Evolutionary conservation across 2,888 invertebrate genomes (phyloP), one percentile per base, ranked within the genome.

Genomic region (Nasonia oneida): DNA sequence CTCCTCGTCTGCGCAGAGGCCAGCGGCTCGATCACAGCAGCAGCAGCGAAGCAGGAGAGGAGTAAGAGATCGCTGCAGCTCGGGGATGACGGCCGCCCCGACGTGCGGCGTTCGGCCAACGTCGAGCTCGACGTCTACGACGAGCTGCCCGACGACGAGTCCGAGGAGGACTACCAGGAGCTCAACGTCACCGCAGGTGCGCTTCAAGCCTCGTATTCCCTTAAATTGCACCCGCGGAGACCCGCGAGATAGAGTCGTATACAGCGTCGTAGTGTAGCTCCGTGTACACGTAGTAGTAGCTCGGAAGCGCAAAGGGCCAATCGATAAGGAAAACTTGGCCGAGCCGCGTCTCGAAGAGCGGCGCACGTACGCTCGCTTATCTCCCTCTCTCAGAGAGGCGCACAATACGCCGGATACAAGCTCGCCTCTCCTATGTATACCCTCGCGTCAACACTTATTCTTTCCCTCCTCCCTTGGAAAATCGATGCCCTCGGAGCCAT

Each of bases 111-210:
- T 70, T 84, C 88, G 73, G 85, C 87, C n/a, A 85, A 88, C 87
- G 87, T 87, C 87, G 89, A 89, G 75, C 87, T 89, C 89, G 88
- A 93, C 73, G 90, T 89, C 81, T 93, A 93, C 88, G 93, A 92
- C 88, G 92, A 93, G 80, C 88, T 90, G 39, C 89, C 90, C 79
- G 89, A 90, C 81, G 90, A 90, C 90, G 91, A 93, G 86, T 92
- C 93, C 87, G 93, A 93, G 84, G 93, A 93, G 77, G 93, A 93
- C 81, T 91, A 91, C 87, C 84, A 90, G 88, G 93, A 93, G 86
- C 89, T 89, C 88, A 94, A 94, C 90, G 88, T 92, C 88, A 94
- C 94, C 88, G 90, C 90, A 90, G 94, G 94, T 94, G 47, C 8
- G 47, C 47, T 42, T 42, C 29, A 29, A 29, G 29, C 29, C 29